Evolutionary conservation across 2,113 vertebrate species (phyloP), one percentile per base, ranked within the genome.

Genomic region (Bubalus kerabau): DNA sequence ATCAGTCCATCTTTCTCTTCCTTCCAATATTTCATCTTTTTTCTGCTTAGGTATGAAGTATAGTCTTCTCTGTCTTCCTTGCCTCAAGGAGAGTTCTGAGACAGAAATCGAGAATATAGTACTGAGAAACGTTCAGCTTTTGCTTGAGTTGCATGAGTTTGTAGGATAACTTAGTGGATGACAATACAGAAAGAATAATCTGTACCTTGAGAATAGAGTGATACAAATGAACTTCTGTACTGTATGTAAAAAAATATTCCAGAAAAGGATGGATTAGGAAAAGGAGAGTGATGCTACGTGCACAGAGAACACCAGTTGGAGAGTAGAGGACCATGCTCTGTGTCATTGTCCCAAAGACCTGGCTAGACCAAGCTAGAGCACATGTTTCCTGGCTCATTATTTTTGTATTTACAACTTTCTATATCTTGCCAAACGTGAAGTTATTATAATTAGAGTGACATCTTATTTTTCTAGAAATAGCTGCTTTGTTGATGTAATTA

Each of bases 31-130:
- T 56, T 95, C 76, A 14, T 62, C 54, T 82, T 87, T 91, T 23
- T 5, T 54, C 48, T 91, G 13, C 48, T 83, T 74, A 91, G 52
- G 36, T 26, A 21, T 91, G 50, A 32, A 52, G 2, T 76, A 74
- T 10, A 84, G 30, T 32, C 30, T 88, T 24, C 17, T 82, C 43
- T 40, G 15, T 76, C 48, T 88, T 92, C 12, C 57, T 89, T 56
- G 62, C 26, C 40, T 52, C 24, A 83, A 46, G 64, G 30, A 88
- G 46, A 52, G 36, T 90, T 78, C 80, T 59, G 71, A 96, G 64
- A 64, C n/a, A 93, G 6, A 88, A 78, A 89, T 32, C 1, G 28
- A 16, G 48, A 21, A 8, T 52, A 67, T 28, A 26, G 12, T 26
- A 26, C 9, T 43, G 28, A 97, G 71, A 91, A 59, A n/a, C 32